Base-by-base conservation (phyloP, 1,140 invertebrate genomes). In the Argopecten irradians region DNA sequence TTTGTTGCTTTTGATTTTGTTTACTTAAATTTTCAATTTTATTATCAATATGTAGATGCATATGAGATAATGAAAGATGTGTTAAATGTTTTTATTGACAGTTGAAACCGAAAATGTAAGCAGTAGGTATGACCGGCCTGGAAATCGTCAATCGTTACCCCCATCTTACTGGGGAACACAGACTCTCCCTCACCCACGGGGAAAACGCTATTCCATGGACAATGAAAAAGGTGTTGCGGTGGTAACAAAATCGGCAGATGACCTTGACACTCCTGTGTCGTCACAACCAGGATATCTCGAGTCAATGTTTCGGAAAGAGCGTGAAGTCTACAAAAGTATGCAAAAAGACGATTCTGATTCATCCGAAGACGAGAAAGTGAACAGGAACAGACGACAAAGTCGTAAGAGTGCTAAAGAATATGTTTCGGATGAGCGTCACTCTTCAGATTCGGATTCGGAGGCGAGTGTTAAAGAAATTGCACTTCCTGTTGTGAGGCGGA, bases 361-460 rank as follows among this genome's bases (percentile, higher is more conserved):
- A 33, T 28, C 32, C 13, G 85, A 86, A 13, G 88, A 86, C 32
- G 85, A 34, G 33, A 86, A 43, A 84, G 35, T 41, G 22, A 35
- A 32, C 8, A 85, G 22, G 46, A 71, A 11, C 55, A 71, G 55
- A 71, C 55, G 55, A 3, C n/a, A n/a, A 71, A 35, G 8, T 14
- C 43, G 84, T 41, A 89, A 86, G 55, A 34, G 33, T 89, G 88
- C 88, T 32, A 89, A 86, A 84, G 88, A 89, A 86, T 89, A 89
- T 35, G 36, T n/a, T 32, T 71, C 83, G 16, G 36, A 39, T n/a
- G 34, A 82, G 16, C 11, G 46, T 22, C 36, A 86, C 22, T 86
- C 71, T 11, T 86, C 33, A 39, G 85, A 86, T 41, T 89, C 88
- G 11, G 88, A 89, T 36, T 89, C 88, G 14, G 88, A 86, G 9